Conservation (phyloP, 1,140 invertebrate genomes). For the Potamilus streckersoni region DNA sequence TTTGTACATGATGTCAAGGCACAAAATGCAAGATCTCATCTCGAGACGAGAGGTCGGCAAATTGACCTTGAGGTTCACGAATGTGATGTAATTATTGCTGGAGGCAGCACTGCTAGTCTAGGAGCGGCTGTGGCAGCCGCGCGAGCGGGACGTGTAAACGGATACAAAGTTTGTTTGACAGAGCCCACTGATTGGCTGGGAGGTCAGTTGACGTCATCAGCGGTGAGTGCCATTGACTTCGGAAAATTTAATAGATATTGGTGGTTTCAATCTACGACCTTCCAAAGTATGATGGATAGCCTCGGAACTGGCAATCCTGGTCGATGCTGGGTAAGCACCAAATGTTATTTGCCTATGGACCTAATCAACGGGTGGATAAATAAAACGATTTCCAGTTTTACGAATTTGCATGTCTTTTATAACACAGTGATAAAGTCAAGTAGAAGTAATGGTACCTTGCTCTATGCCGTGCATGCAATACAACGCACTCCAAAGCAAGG, state of each 20-base stretch:
- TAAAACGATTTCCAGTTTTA: constrained; percentile 3
- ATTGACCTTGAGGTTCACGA: too few relatives aligned
- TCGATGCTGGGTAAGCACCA: constrained; percentile 29
- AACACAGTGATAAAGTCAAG: constrained; percentile 26
- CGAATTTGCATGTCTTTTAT: constrained; percentile 22
- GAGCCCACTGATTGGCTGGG: constrained; percentile 33
- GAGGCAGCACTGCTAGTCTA: constrained; percentile 28
- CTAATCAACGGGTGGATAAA: constrained; percentile 19
- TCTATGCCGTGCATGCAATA: constrained; percentile 8
- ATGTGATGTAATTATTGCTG: constrained; percentile 29
- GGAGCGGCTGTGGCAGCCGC: constrained; percentile 21
- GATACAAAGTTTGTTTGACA: constrained; percentile 18
- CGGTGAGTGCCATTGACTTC: constrained; percentile 28
- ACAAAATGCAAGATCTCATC: too few relatives aligned
- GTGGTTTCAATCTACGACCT: constrained; percentile 17
- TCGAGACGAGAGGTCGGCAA: too few relatives aligned
- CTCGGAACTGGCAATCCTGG: constrained; percentile 25
- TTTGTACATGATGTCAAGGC: too few relatives aligned
- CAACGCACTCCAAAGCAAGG: constrained; percentile 4
- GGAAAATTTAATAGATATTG: constrained; percentile 12
- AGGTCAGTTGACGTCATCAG: constrained; percentile 27
- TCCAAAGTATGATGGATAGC: constrained; percentile 26
- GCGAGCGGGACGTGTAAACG: not conserved
- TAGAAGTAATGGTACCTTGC: not conserved
- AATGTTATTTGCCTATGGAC: constrained; percentile 21